These are phyloP conservation scores for Rhodinocichla rosea DNA, from an alignment of 2,113 vertebrate genomes.

Conservation along the genomic window DNA sequence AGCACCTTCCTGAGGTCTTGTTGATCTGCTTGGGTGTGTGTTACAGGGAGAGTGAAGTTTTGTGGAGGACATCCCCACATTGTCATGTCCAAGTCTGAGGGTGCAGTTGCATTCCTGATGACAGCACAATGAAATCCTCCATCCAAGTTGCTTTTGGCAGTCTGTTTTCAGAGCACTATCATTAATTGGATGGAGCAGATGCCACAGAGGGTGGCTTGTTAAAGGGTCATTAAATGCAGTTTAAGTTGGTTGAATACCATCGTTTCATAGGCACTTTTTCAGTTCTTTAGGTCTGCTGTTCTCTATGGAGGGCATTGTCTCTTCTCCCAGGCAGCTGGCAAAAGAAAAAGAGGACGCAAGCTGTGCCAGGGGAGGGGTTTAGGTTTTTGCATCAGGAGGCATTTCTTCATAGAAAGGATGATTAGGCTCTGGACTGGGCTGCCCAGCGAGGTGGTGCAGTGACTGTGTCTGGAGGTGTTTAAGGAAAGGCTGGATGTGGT, in stretches of 20 bases:
- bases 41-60: neutral
- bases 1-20: neutral
- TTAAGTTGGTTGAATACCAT: neutral
- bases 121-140: neutral
- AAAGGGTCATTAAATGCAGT: neutral
- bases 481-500: neutral
- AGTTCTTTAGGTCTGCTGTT: neutral
- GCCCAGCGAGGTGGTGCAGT: neutral
- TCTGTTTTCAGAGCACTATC: neutral
- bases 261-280: neutral
- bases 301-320: neutral
- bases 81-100: rapidly evolving
- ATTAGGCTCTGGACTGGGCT: neutral
- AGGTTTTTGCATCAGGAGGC: neutral
- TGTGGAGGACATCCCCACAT: neutral
- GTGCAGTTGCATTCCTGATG: neutral
- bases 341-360: neutral
- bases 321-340: neutral
- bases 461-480: neutral
- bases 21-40: neutral
- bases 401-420: neutral
- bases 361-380: neutral
- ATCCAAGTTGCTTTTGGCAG: neutral
- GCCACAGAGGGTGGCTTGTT: neutral
- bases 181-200: neutral